Base-by-base conservation (phyloP, 2,113 vertebrate species). In the Mus spicilegus region DNA sequence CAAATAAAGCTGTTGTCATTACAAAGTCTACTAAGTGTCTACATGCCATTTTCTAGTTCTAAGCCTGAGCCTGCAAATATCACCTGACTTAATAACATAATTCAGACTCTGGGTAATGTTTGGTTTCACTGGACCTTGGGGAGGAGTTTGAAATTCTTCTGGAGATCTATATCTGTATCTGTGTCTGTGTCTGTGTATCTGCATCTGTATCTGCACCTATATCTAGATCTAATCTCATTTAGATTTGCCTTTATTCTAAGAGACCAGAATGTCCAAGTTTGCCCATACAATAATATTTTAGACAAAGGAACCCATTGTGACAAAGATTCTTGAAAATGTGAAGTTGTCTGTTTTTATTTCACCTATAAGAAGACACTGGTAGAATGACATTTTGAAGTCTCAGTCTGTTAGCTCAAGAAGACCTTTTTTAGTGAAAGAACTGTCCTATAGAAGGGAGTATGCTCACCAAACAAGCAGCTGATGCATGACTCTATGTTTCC, bases 251-350 rank as follows among this genome's bases (percentile, higher is more conserved):
- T 89, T 85, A 49, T 24, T 65, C 16, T 20, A 22, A 28, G 36
- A 89, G 76, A 22, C 86, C 0, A 89, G 61, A 91, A 89, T 84
- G 2, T 1, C 28, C 80, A 12, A 87, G 3, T 16, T 82, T 67
- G 39, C 33, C 58, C 26, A 46, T 14, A 13, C 3, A 78, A 54
- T 46, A 90, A 28, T 84, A 7, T 58, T 11, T 90, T 72, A 82
- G n/a, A 73, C 13, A 78, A 65, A 75, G 3, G 19, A 49, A 89
- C 12, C 13, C 39, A 20, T 70, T 91, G 42, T 86, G 13, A 24
- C 22, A 81, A 78, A 82, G 20, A 73, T 9, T 26, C 78, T 91
- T 91, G 39, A 75, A 78, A 96, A 81, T 77, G 26, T 28, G 54
- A 4, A 11, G 14, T 67, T 58, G 16, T 30, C 20, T 82, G 54